Evolutionary conservation across 2,113 vertebrate genomes (phyloP).

Genomic region (Ciconia stormi): DNA sequence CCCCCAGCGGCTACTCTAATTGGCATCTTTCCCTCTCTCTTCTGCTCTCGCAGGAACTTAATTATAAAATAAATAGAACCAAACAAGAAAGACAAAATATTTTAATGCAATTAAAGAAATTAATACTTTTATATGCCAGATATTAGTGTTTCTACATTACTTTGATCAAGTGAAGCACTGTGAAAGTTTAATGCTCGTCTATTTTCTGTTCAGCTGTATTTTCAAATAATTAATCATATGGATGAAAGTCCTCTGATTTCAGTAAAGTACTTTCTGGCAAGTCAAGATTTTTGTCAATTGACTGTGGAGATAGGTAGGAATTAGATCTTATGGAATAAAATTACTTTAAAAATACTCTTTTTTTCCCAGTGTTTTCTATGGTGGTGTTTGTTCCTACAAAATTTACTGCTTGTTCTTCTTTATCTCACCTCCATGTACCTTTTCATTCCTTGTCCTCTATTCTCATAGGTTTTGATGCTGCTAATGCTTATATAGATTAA

Average conservation of each 20-base stretch:
- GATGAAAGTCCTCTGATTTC: not conserved
- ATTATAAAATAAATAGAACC: not conserved
- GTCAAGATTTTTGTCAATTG: not conserved
- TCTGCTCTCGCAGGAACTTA: not conserved
- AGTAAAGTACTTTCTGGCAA: not conserved
- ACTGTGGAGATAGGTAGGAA: not conserved
- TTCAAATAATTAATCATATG: not conserved
- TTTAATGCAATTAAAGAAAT: not conserved
- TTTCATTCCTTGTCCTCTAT: not conserved
- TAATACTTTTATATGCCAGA: not conserved
- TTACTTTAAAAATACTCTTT: not conserved
- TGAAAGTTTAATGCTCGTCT: not conserved
- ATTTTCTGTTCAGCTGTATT: not conserved
- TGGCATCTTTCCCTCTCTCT: not conserved
- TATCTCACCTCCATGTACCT: not conserved
- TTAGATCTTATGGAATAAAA: not conserved
- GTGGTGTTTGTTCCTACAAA: not conserved
- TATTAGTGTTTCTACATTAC: not conserved
- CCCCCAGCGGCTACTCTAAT: not conserved
- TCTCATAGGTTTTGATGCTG: not conserved
- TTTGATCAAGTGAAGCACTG: not conserved
- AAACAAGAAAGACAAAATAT: constrained; percentile 15
- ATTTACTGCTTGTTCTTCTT: not conserved
- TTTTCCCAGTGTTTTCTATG: not conserved
- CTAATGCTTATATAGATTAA: not conserved